These are phyloP conservation scores for Melangyna quadrimaculata DNA, from an alignment of 2,888 invertebrate species.

Conservation along the genomic window DNA sequence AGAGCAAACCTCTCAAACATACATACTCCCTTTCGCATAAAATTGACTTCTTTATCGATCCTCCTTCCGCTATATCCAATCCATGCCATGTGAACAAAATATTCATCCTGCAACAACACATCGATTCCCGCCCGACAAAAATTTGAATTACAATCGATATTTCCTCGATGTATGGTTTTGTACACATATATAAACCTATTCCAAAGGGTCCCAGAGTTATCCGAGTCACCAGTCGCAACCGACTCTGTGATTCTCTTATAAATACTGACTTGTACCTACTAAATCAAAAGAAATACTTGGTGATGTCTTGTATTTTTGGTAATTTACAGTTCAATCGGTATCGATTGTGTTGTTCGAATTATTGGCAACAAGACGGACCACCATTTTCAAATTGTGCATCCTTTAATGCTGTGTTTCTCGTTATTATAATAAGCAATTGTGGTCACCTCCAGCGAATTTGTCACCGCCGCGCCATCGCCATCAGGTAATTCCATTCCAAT, in stretches of 20 bases:
- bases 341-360: not conserved
- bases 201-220: conserved; percentile 10
- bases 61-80: conserved; percentile 52
- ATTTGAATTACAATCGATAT: conserved; percentile 72
- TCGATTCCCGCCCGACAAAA: conserved; percentile 48
- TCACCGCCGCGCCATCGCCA: conserved; percentile 70
- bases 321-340: conserved; percentile 64
- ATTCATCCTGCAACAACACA: conserved; percentile 38
- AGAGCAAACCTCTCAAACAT: conserved; percentile 35
- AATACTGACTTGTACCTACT: no score
- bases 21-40: conserved; percentile 69
- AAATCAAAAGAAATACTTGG: conserved; percentile 41
- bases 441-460: conserved; percentile 68
- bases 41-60: conserved; percentile 71
- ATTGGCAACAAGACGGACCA: not conserved
- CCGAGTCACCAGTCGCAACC: not conserved
- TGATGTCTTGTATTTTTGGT: conserved; percentile 35
- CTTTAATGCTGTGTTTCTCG: conserved; percentile 9
- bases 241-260: conserved; percentile 14
- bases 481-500: conserved; percentile 65
- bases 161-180: not conserved
- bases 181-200: no score
- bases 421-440: conserved; percentile 54
- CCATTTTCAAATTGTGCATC: conserved; percentile 12
- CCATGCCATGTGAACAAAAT: conserved; percentile 44